Evolutionary conservation across 1,140 invertebrate genomes (phyloP).

Genomic region (Steinernema feltiae): DNA sequence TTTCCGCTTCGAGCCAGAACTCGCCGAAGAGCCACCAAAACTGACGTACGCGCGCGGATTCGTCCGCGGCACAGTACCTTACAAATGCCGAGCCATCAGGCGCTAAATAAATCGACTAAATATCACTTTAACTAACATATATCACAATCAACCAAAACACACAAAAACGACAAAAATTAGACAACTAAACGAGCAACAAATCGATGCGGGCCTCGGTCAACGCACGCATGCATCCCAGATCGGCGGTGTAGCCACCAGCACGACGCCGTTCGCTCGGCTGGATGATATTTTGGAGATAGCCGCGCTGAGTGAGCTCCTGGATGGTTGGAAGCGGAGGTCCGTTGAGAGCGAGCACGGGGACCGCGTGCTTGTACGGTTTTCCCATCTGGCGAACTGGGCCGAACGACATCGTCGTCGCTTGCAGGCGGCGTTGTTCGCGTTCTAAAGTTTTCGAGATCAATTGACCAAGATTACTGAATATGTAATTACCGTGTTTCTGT

Average conservation of each 20-base stretch:
- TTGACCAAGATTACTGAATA: slow-evolving; percentile 17
- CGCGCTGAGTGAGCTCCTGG: slow-evolving; percentile 66
- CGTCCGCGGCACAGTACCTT: background rate
- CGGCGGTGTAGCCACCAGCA: slow-evolving; percentile 78
- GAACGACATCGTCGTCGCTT: slow-evolving; percentile 27
- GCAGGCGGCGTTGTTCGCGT: slow-evolving; percentile 24
- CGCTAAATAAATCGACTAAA: background rate
- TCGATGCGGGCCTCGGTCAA: slow-evolving; percentile 82
- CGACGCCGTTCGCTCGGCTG: slow-evolving; percentile 69
- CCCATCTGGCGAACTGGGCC: slow-evolving; percentile 16
- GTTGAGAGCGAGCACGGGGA: slow-evolving; percentile 64
- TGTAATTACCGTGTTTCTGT: slow-evolving; percentile 36
- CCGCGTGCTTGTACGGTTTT: slow-evolving; percentile 64
- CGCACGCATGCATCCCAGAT: slow-evolving; percentile 76
- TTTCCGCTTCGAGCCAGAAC: slow-evolving; percentile 64
- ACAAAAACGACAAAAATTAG: slow-evolving; percentile 5
- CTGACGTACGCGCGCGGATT: slow-evolving; percentile 63
- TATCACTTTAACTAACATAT: background rate
- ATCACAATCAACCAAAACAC: background rate
- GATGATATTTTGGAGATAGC: slow-evolving; percentile 73
- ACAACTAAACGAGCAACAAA: slow-evolving; percentile 61
- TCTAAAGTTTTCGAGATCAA: slow-evolving; percentile 64
- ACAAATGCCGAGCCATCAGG: background rate
- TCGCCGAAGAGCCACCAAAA: background rate
- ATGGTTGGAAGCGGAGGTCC: slow-evolving; percentile 70